phyloP scores from a whole-genome alignment of 2,113 vertebrate genomes.

The Cyphotilapia sp. region DNA sequence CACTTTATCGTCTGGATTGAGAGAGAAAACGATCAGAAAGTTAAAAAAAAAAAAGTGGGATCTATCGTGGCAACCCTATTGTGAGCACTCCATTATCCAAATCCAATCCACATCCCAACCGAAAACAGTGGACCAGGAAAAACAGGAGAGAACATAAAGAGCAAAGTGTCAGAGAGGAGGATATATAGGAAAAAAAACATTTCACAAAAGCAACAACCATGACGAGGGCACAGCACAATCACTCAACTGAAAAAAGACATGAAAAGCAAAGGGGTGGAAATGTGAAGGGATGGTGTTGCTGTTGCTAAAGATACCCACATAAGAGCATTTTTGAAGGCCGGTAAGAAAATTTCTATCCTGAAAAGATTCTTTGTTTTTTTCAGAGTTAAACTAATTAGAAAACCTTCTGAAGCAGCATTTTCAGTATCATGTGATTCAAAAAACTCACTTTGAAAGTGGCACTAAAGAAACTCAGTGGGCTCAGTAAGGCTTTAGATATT shows the following conservation, averaged over 20 bases:
- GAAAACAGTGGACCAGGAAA: conserved; percentile 63
- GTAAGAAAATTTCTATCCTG: not conserved
- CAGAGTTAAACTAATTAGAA: not conserved
- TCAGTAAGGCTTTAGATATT: not conserved
- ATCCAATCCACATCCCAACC: conserved; percentile 87
- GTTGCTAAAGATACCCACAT: conserved; percentile 48
- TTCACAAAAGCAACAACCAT: conserved; percentile 14
- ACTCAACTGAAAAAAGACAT: conserved; percentile 74
- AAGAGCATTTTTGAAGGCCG: not conserved
- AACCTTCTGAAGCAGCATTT: not conserved
- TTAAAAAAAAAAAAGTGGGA: conserved; percentile 20
- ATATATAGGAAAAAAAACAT: not conserved
- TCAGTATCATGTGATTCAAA: not conserved
- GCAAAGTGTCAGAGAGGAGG: conserved; percentile 69
- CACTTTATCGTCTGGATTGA: not conserved
- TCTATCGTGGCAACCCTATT: conserved; percentile 98
- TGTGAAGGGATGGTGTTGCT: conserved; percentile 75
- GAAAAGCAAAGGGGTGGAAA: conserved; percentile 56
- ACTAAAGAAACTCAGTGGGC: conserved; percentile 28
- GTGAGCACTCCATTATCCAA: conserved; percentile 92
- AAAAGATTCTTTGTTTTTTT: not conserved
- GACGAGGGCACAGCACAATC: conserved; percentile 82
- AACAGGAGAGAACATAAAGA: conserved; percentile 56
- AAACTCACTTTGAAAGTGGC: not conserved
- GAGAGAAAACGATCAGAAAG: not conserved